Base-by-base conservation (phyloP, 2,113 vertebrate genomes). In the Serinus canaria region DNA sequence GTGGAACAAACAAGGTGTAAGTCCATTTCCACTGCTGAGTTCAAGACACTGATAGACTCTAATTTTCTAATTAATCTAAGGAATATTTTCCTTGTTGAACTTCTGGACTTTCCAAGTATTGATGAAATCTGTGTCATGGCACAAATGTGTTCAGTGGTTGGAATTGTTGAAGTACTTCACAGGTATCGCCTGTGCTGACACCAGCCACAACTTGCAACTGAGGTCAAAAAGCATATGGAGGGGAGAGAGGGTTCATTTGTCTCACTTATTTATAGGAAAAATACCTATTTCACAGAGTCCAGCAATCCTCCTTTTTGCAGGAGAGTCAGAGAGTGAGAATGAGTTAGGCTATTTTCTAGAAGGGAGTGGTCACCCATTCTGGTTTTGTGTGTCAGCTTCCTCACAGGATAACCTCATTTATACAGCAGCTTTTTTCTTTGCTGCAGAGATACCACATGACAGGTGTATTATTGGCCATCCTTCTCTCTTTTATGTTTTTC, bases 101-200 rank as follows among this genome's bases (percentile, higher is more conserved):
- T 11, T 81, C 84, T 41, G 47, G 41, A 88, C 76, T 92, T 97
- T 90, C 64, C 91, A 77, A n/a, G 20, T 14, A 22, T 31, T 63
- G 75, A 80, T 91, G 87, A 97, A 94, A 95, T 87, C 83, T 93
- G 72, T 79, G 83, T 95, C 79, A 63, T 43, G 56, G 41, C 60
- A 84, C 70, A 92, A 52, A 73, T 62, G 20, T 76, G 33, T 88
- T 89, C 64, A 49, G 52, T 31, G 6, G 22, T 73, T 92, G 83
- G 59, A 70, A 87, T 63, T 76, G 64, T 64, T 92, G 82, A 76
- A 83, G 78, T 17, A 39, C n/a, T 10, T 83, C 66, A 39, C 33
- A 50, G 37, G 43, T 24, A 88, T 87, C 82, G 75, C 52, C 56
- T 95, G 63, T 84, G n/a, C 47, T 93, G 89, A 91, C 62, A 59